Evolutionary conservation across 2,797 vertebrate species (phyloP).

Genomic region (Poeciliopsis presidionis): DNA sequence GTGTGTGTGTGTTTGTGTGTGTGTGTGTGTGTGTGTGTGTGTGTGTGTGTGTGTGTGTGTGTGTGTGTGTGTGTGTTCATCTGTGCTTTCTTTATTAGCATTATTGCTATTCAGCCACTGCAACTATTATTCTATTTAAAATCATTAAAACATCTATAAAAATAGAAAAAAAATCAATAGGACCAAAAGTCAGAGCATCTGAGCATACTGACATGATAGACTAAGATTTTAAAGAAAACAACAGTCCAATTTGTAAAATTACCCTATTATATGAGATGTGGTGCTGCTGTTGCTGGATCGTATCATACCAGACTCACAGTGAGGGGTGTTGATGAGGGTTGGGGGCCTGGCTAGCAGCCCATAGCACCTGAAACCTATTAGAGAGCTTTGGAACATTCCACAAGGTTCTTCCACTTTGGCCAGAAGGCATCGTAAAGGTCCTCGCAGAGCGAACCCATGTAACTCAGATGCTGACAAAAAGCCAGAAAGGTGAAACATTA

Average conservation of each 20-base stretch:
- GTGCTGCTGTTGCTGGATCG: conserved; percentile 62
- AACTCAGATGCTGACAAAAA: conserved; percentile 61
- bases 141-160: neutral
- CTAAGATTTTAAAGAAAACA: conserved; percentile 26
- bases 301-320: conserved; percentile 67
- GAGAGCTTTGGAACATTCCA: conserved; percentile 85
- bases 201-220: neutral
- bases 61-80: neutral
- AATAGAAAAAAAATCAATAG: neutral
- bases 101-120: neutral
- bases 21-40: too few species aligned
- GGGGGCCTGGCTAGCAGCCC: conserved; percentile 77
- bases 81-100: neutral
- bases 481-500: conserved; percentile 73
- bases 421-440: conserved; percentile 85
- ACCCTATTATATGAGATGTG: conserved; percentile 68
- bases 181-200: neutral
- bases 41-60: too few species aligned
- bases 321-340: conserved; percentile 45
- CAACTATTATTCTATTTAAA: neutral
- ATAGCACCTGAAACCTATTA: conserved; percentile 87
- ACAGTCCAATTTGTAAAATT: conserved; percentile 42
- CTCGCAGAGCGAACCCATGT: conserved; percentile 67
- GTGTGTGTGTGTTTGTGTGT: too few species aligned
- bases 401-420: conserved; percentile 80